These are phyloP conservation scores for Cydia strobilella DNA, from an alignment of 1,140 invertebrate species.

Conservation along the genomic window DNA sequence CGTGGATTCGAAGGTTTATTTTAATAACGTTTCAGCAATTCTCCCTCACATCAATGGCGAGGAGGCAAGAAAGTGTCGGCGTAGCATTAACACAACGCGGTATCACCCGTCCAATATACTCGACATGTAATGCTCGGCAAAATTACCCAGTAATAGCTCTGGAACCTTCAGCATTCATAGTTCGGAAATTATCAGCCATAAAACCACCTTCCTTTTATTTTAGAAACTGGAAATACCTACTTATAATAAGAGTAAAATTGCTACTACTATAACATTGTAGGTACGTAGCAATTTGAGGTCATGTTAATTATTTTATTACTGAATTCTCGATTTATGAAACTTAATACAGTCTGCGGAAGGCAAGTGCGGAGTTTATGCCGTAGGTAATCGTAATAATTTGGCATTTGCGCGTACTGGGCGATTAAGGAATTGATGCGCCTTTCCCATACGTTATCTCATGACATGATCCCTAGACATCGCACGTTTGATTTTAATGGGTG, in stretches of 20 bases:
- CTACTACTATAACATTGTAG: slow-evolving; percentile 38
- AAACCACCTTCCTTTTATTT: slow-evolving; percentile 64
- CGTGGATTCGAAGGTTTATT: background rate
- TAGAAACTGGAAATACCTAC: slow-evolving; percentile 53
- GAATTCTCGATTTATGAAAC: slow-evolving; percentile 32
- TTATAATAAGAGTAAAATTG: slow-evolving; percentile 51
- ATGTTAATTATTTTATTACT: slow-evolving; percentile 50
- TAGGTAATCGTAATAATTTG: slow-evolving; percentile 37
- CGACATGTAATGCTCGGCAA: slow-evolving; percentile 61
- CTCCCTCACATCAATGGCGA: slow-evolving; percentile 46
- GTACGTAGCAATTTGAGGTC: slow-evolving; percentile 47
- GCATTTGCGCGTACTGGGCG: slow-evolving; percentile 38
- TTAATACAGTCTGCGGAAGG: slow-evolving; percentile 23
- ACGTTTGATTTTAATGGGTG: slow-evolving; percentile 66
- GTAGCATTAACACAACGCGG: slow-evolving; percentile 59
- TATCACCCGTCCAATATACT: slow-evolving; percentile 59
- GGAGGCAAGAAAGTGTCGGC: slow-evolving; percentile 66
- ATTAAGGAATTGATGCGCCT: slow-evolving; percentile 51
- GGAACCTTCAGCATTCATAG: slow-evolving; percentile 67
- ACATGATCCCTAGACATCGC: slow-evolving; percentile 58
- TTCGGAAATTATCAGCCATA: slow-evolving; percentile 75
- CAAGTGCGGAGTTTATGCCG: slow-evolving; percentile 23
- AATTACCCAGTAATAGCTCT: slow-evolving; percentile 71
- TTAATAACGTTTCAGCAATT: slow-evolving; percentile 40
- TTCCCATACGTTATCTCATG: slow-evolving; percentile 53